Base-by-base conservation (phyloP, 2,113 vertebrate species). In the Oncorhynchus mykiss region DNA sequence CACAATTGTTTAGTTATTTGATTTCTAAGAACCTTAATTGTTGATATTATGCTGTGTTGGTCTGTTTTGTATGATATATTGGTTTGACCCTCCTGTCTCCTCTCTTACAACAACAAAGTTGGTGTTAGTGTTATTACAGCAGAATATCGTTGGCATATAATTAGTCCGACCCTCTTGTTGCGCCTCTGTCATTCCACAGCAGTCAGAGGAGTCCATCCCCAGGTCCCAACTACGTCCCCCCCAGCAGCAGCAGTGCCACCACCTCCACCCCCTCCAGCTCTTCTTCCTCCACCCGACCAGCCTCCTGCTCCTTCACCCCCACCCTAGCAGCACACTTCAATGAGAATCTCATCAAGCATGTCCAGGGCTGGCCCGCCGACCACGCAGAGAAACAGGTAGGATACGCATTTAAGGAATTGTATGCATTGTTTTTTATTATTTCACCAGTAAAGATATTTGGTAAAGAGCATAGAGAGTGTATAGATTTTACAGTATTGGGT, bases 151-250 rank as follows among this genome's bases (percentile, higher is more conserved):
- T 45, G 9, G 11, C 9, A 9, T 45, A 11, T 45, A 11, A 11
- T 45, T 45, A 3, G 39, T 11, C 9, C 27, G 3, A 18, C 7
- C 20, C 51, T 34, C 25, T 45, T 8, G 13, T 3, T 74, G 8
- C 7, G 3, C 3, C 2, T 22, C 13, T 54, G 51, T 18, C 51
- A 16, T 54, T 54, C 16, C 16, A 14, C 84, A 98, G 97, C 92
- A 98, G 96, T 92, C 97, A 98, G 90, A 95, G 97, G 93, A 99
- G 97, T 92, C 98, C 97, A 18, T 99, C 98, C 67, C 96, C 96
- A 70, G 94, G 95, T 87, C 94, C 95, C 85, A 98, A 98, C 92
- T 96, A 97, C 77, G 93, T 96, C 87, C 88, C 94, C 84, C 93
- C 92, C 85, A 93, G 91, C 90, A 81, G 76, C 88, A 87, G 75